Base-by-base conservation (phyloP, 2,888 invertebrate species). In the Thera britannica region DNA sequence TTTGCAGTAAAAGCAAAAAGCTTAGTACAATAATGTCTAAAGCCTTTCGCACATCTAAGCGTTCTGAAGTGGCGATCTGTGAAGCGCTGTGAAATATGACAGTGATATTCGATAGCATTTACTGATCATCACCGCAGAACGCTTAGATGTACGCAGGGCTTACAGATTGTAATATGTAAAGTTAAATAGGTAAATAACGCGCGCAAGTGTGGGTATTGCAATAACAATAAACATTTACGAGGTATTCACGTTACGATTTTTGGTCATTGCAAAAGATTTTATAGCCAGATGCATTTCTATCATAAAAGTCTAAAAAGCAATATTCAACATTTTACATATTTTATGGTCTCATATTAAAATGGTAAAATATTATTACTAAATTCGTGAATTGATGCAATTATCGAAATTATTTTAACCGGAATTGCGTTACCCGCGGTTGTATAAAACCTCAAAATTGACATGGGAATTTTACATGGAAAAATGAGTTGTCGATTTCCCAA, bases 141-240 rank as follows among this genome's bases (percentile, higher is more conserved):
- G 23, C 23, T 23, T 23, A 23, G 23, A 23, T 23, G 23, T 23
- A 23, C 23, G 23, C 23, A 23, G 23, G 23, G 23, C 38, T 38
- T 41, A 65, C 36, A 64, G 56, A 62, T 55, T 41, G 52, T 52
- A 52, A 52, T 52, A 41, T 35, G 65, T 52, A 59, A 57, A 56
- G 12, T 62, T 57, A 65, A 58, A 38, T 60, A 57, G 34, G 64
- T 67, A 62, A 63, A 67, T 66, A 68, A 55, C 58, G 61, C 64
- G 65, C 62, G 58, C 67, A 72, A 74, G 65, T 71, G 63, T 62
- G 68, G 66, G 67, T 68, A 77, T 77, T 73, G 70, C 68, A 78
- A 77, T 75, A 74, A 76, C 73, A 79, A 82, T 83, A 83, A 83
- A 81, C 69, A 79, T 86, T 87, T 82, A 87, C 82, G 86, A 86